These are phyloP conservation scores for Phrynocephalus versicolor DNA, from an alignment of 2,113 vertebrate genomes.

Conservation along the genomic window DNA sequence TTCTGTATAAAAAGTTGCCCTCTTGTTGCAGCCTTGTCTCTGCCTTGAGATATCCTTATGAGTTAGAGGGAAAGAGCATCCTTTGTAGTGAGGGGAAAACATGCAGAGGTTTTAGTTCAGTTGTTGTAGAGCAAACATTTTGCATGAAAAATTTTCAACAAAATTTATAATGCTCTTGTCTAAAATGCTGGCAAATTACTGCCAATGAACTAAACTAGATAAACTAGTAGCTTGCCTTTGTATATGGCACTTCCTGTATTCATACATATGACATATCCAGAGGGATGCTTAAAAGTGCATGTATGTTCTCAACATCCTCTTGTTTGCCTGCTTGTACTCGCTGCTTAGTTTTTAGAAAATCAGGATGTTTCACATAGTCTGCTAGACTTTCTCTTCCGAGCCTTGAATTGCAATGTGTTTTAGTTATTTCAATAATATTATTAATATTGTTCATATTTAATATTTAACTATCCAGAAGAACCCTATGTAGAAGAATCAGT, in stretches of 20 bases:
- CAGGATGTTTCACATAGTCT: background rate
- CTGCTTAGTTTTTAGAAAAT: background rate
- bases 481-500: constrained; percentile 9
- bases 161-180: background rate
- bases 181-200: background rate
- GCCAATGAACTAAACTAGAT: background rate
- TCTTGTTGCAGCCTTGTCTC: accelerated
- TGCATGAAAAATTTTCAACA: background rate
- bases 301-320: background rate
- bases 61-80: background rate
- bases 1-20: background rate
- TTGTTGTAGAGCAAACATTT: background rate
- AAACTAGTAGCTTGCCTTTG: background rate
- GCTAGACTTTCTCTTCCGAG: background rate
- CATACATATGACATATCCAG: background rate
- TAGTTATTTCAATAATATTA: constrained; percentile 1
- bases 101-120: background rate
- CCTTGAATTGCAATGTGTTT: background rate
- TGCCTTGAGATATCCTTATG: too few species aligned
- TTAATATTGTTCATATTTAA: too few species aligned
- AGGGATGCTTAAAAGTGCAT: background rate
- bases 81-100: background rate
- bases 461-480: background rate
- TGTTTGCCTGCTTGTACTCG: background rate
- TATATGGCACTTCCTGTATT: background rate